Evolutionary conservation across 2,888 invertebrate genomes (phyloP).

Genomic region (Xiphydria camelus): DNA sequence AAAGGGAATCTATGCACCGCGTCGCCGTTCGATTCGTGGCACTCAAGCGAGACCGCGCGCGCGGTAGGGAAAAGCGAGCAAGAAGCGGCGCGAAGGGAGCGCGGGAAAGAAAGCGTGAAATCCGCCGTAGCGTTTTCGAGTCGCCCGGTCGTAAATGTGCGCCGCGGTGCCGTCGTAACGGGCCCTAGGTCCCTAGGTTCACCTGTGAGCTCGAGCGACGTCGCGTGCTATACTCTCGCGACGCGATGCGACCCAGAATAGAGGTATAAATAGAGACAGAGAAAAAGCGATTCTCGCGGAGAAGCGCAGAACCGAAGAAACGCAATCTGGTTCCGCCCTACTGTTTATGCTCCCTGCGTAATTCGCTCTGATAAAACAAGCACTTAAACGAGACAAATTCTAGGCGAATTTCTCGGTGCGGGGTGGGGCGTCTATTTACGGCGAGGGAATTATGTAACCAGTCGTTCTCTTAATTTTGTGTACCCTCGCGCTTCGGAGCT

Average conservation of each 20-base stretch:
- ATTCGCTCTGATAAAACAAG: neutral
- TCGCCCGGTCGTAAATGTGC: neutral
- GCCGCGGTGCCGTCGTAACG: conserved; percentile 4
- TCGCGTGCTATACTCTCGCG: conserved; percentile 27
- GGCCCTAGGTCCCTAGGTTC: conserved; percentile 9
- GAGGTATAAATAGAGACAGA: conserved; percentile 21
- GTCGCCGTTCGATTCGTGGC: too few relatives aligned
- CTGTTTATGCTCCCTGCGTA: conserved; percentile 14
- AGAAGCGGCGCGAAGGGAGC: neutral
- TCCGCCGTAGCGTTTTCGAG: neutral
- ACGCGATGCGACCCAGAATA: conserved; percentile 15
- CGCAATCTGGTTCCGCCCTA: conserved; percentile 21
- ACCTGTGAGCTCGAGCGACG: conserved; percentile 20
- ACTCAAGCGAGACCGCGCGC: too few relatives aligned
- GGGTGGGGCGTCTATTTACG: too few relatives aligned
- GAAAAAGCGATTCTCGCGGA: neutral
- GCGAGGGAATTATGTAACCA: neutral
- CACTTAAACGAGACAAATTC: too few relatives aligned
- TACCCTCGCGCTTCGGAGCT: neutral
- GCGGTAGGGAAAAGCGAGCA: too few relatives aligned
- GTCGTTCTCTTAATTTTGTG: neutral
- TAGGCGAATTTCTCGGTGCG: too few relatives aligned
- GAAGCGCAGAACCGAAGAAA: conserved; percentile 15
- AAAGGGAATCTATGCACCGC: too few relatives aligned
- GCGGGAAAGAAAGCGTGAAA: neutral